Conservation (phyloP, 2,113 vertebrate species). For the Megaptera novaeangliae region DNA sequence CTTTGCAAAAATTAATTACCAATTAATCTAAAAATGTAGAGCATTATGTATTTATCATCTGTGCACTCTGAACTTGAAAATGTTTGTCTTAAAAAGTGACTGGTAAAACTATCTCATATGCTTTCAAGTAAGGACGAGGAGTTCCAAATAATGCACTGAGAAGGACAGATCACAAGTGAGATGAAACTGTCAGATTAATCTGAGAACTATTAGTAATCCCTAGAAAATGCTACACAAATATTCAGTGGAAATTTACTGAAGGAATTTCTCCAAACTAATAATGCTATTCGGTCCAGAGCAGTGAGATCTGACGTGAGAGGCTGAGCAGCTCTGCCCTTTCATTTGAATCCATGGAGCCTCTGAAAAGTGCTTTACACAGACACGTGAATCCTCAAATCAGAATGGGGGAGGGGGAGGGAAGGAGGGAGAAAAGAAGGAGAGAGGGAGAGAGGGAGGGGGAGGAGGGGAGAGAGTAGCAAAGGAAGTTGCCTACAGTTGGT, state of each 20-base stretch:
- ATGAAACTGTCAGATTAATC: background rate
- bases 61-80: slow-evolving; percentile 4
- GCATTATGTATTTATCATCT: slow-evolving; percentile 41
- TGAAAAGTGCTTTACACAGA: background rate
- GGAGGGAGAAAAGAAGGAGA: background rate
- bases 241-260: background rate
- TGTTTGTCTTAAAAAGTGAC: background rate
- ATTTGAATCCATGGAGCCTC: background rate
- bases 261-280: slow-evolving; percentile 22
- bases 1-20: slow-evolving; percentile 55
- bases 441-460: too few relatives aligned
- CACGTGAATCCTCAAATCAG: background rate
- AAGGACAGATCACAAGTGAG: background rate
- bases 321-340: background rate
- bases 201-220: background rate
- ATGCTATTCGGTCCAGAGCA: background rate
- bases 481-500: background rate
- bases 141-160: background rate
- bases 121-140: background rate
- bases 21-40: slow-evolving; percentile 47
- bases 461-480: background rate
- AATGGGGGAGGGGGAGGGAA: background rate
- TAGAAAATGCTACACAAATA: slow-evolving; percentile 20
- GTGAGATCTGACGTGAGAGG: background rate
- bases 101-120: background rate